Conservation (phyloP, 2,797 vertebrate genomes). For the Sternotherus odoratus region DNA sequence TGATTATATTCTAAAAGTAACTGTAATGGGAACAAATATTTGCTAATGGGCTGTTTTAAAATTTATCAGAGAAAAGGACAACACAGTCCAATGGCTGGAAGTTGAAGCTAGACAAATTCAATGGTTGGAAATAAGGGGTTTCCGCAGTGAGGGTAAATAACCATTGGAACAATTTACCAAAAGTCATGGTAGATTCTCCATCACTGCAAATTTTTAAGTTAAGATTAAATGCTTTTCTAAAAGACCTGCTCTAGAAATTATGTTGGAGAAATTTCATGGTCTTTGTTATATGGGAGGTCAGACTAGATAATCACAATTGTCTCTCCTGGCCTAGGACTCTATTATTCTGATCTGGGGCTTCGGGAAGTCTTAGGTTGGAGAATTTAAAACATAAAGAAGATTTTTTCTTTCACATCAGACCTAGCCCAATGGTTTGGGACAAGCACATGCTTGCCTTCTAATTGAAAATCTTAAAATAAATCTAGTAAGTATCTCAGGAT, state of each 20-base stretch:
- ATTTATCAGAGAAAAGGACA: not conserved
- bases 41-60: not conserved
- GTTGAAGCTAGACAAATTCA: not conserved
- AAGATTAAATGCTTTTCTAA: not conserved
- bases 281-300: not conserved
- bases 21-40: not conserved
- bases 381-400: not conserved
- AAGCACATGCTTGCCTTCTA: conserved; percentile 2
- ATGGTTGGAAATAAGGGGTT: not conserved
- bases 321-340: not conserved
- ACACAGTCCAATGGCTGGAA: not conserved
- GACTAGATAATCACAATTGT: not conserved
- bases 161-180: not conserved
- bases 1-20: not conserved
- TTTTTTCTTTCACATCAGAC: not conserved
- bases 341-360: not conserved
- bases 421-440: not conserved
- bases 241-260: not conserved
- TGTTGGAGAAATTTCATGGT: not conserved
- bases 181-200: not conserved
- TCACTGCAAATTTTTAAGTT: not conserved
- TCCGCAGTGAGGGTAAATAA: not conserved
- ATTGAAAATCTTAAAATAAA: not conserved
- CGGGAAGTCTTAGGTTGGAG: not conserved
- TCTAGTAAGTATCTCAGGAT: not conserved